Evolutionary conservation across 1,140 invertebrate species (phyloP), one percentile per base, ranked within the genome.

Genomic region (Lucilia cuprina): DNA sequence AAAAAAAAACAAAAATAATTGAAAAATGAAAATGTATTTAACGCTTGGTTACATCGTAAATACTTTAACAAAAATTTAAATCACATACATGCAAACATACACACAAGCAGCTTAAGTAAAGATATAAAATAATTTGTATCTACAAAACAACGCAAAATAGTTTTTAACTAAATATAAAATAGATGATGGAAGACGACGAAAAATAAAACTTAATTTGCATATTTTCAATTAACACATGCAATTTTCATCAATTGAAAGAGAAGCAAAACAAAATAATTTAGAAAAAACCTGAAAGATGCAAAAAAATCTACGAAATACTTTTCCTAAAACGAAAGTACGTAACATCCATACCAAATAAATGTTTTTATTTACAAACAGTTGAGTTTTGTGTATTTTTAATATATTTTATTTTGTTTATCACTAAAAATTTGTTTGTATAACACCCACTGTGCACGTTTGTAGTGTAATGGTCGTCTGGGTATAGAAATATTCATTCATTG

Each of bases 201-300:
- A 70, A 70, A 65, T 19, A 30, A 65, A 70, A 21, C 65, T 10
- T 70, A 70, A 70, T 70, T 70, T 70, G 65, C 65, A 70, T 70
- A 70, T 70, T 70, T 70, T 70, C 65, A 70, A 70, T 70, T 70
- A 70, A 70, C 65, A 70, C 65, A 70, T 21, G 65, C 65, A 70
- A 70, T 70, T 70, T 70, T 70, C 65, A 70, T 70, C 65, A 70
- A 70, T 70, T 70, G 65, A 70, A 9, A 60, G 55, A 55, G 65
- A 70, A 70, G 7, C 65, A 21, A 19, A 70, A 70, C 65, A 70
- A 70, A 70, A 21, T 21, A 21, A 70, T 41, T 41, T 70, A 19
- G 21, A 70, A 55, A 70, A 55, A 30, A 30, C 25, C 25, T 30
- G 25, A 30, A 41, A 60, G 5, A 60, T 60, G 55, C 13, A 60